Conservation (phyloP, 2,888 invertebrate species). For the Philopedon plagiatum region DNA sequence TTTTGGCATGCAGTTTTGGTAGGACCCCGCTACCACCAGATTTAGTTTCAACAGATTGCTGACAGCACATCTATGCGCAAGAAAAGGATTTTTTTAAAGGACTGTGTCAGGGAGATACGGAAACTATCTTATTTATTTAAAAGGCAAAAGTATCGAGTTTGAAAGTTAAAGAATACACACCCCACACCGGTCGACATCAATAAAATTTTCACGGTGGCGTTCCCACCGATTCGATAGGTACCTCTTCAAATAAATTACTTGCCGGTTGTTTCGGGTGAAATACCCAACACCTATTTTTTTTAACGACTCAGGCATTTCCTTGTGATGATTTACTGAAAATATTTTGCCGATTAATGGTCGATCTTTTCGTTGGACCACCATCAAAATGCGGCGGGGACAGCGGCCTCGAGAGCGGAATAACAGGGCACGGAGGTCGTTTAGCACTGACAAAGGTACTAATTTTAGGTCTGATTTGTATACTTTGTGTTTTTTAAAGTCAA, state of each 20-base stretch:
- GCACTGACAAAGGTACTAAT: slow-evolving; percentile 46
- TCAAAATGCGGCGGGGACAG: slow-evolving; percentile 30
- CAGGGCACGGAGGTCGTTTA: slow-evolving; percentile 50
- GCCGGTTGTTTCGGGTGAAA: slow-evolving; percentile 32
- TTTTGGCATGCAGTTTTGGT: no score
- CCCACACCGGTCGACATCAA: slow-evolving; percentile 26
- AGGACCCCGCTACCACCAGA: no score
- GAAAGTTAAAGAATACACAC: background rate
- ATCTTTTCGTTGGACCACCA: slow-evolving; percentile 29
- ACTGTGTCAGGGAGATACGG: no score
- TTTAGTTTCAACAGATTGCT: no score
- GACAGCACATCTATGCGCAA: no score
- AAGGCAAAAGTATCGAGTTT: no score
- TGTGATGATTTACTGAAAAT: slow-evolving; percentile 45
- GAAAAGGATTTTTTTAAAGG: no score
- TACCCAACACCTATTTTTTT: slow-evolving; percentile 44
- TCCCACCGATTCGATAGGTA: slow-evolving; percentile 39
- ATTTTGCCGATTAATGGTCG: slow-evolving; percentile 43
- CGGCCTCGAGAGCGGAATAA: slow-evolving; percentile 44
- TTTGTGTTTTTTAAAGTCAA: slow-evolving; percentile 50
- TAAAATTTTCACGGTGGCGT: slow-evolving; percentile 48
- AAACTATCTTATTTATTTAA: no score
- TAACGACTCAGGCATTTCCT: slow-evolving; percentile 37
- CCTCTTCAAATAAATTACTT: slow-evolving; percentile 45
- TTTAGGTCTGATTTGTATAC: slow-evolving; percentile 46